Conservation (phyloP, 2,888 invertebrate genomes). For the Lasioglossum morio region DNA sequence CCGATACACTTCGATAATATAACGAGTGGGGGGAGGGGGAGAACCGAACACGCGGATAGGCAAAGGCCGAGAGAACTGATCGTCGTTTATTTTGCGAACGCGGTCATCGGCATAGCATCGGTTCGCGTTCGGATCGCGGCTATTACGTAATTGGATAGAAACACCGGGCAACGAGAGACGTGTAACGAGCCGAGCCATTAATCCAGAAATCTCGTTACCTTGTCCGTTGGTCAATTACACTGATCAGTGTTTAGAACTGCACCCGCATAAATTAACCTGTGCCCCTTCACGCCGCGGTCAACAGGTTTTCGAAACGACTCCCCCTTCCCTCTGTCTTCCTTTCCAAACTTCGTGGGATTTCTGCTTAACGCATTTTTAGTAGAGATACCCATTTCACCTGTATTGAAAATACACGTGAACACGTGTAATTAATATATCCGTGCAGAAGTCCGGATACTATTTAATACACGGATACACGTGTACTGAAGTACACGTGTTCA, state of each 20-base stretch:
- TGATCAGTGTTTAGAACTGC: slow-evolving; percentile 31
- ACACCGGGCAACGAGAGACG: slow-evolving; percentile 20
- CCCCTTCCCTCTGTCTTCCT: too few relatives aligned
- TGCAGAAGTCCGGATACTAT: too few relatives aligned
- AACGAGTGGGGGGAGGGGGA: slow-evolving; percentile 9
- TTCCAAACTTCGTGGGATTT: not conserved
- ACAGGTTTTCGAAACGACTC: not conserved
- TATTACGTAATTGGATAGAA: slow-evolving; percentile 57
- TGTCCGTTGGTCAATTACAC: slow-evolving; percentile 19
- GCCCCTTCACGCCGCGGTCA: not conserved
- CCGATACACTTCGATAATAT: slow-evolving; percentile 22
- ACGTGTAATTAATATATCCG: too few relatives aligned
- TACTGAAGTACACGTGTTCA: too few relatives aligned
- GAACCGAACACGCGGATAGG: not conserved
- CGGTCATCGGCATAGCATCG: not conserved
- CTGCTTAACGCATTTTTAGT: not conserved
- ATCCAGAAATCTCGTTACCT: slow-evolving; percentile 42
- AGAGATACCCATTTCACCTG: too few relatives aligned
- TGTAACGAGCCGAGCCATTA: slow-evolving; percentile 29
- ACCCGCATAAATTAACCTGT: slow-evolving; percentile 18
- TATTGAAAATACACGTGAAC: too few relatives aligned
- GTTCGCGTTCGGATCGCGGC: not conserved
- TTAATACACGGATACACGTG: too few relatives aligned
- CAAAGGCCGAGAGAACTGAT: slow-evolving; percentile 1
- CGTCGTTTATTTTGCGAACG: slow-evolving; percentile 21